Percentiles rank a stretch among this genome's conserved stretches.
Conservation (phyloP, 2,888 invertebrate genomes). For the Drosophila percnosoma region DNA sequence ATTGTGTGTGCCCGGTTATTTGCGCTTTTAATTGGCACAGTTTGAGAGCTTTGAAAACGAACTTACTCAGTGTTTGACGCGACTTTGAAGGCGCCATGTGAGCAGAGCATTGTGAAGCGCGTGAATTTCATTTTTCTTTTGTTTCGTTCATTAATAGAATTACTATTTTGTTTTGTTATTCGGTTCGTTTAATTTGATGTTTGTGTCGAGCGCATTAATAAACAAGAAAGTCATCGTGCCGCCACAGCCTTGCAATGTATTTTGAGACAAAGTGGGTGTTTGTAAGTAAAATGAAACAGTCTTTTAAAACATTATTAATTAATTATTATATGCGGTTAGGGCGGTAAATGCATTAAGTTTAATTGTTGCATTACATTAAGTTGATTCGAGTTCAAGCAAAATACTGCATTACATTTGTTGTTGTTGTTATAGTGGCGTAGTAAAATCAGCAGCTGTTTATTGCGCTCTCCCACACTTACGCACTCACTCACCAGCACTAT, state of each 20-base stretch:
- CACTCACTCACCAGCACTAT: slow-evolving; percentile 8
- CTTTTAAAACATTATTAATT: slow-evolving; percentile 23
- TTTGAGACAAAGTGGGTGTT: slow-evolving; percentile 82
- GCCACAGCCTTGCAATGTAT: slow-evolving; percentile 64
- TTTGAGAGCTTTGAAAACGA: slow-evolving; percentile 49
- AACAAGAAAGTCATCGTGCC: slow-evolving; percentile 1
- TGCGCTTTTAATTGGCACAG: slow-evolving; percentile 66
- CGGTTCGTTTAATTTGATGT: slow-evolving; percentile 15
- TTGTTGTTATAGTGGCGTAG: slow-evolving; percentile 20
- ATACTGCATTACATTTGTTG: slow-evolving; percentile 8
- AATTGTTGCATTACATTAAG: slow-evolving; percentile 17
- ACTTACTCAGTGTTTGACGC: slow-evolving; percentile 62
- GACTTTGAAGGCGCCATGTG: slow-evolving; percentile 69
- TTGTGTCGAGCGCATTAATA: slow-evolving; percentile 11
- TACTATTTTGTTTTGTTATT: slow-evolving; percentile 33
- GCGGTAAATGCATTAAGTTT: slow-evolving; percentile 30
- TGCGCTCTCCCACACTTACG: slow-evolving; percentile 7
- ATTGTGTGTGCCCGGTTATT: slow-evolving; percentile 39
- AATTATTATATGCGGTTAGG: slow-evolving; percentile 22
- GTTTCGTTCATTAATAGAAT: slow-evolving; percentile 1
- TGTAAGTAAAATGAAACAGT: slow-evolving; percentile 73
- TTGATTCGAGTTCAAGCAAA: slow-evolving; percentile 11
- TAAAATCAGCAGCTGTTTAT: slow-evolving; percentile 57
- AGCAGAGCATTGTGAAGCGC: slow-evolving; percentile 34
- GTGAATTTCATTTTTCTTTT: slow-evolving; percentile 19